Conservation (phyloP, 2,797 vertebrate genomes). For the Echeneis naucrates region DNA sequence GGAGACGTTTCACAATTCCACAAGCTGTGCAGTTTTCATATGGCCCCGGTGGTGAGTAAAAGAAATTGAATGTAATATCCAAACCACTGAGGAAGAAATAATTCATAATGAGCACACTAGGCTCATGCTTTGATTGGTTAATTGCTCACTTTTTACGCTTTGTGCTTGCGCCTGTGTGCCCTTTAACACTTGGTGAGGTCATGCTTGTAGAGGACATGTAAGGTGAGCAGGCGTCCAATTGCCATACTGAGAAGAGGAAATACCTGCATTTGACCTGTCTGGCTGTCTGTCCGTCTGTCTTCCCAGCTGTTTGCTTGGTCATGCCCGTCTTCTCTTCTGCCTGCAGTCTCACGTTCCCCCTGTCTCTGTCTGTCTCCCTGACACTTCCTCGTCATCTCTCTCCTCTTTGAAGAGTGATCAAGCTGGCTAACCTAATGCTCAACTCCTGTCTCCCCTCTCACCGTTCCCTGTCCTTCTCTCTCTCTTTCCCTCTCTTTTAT, state of each 20-base stretch:
- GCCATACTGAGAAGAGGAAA: constrained; percentile 3
- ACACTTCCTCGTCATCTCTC: constrained; percentile 52
- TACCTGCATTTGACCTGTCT: constrained; percentile 33
- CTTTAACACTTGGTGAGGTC: constrained; percentile 30
- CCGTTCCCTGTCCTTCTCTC: constrained; percentile 62
- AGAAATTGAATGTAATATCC: constrained; percentile 19
- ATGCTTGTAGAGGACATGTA: constrained; percentile 36
- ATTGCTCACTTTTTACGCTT: constrained; percentile 42
- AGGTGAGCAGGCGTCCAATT: constrained; percentile 44
- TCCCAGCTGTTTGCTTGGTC: constrained; percentile 38
- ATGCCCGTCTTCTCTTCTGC: constrained; percentile 54
- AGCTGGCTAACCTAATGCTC: constrained; percentile 68
- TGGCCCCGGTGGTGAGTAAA: constrained; percentile 25
- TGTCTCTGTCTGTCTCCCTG: constrained; percentile 30
- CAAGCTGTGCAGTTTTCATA: constrained; percentile 13
- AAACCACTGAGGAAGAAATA: constrained; percentile 28
- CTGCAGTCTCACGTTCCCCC: constrained; percentile 38
- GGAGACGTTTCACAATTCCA: constrained; percentile 28
- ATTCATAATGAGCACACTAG: constrained; percentile 29
- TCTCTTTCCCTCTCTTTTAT: constrained; percentile 67
- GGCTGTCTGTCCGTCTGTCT: constrained; percentile 17
- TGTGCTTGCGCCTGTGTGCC: constrained; percentile 6
- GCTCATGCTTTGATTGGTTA: constrained; percentile 55
- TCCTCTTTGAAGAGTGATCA: constrained; percentile 72
- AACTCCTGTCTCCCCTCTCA: constrained; percentile 66